Conservation (phyloP, 1,140 invertebrate species). For the Hyposmocoma kahamanoa region DNA sequence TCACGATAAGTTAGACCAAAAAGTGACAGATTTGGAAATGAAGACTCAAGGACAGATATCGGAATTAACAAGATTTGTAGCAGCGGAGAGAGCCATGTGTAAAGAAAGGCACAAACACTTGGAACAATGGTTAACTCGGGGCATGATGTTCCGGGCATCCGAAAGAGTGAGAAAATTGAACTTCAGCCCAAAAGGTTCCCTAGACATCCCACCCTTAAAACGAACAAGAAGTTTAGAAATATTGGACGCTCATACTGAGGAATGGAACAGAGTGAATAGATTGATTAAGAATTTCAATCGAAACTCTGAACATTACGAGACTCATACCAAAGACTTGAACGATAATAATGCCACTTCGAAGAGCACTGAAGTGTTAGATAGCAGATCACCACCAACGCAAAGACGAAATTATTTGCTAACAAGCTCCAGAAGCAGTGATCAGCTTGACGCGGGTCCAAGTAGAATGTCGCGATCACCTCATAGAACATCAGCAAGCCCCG, state of each 20-base stretch:
- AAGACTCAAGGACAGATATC: constrained; percentile 85
- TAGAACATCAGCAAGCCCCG: constrained; percentile 10
- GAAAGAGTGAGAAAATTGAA: constrained; percentile 73
- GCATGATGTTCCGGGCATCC: constrained; percentile 75
- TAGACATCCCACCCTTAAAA: constrained; percentile 76
- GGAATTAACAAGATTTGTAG: constrained; percentile 79
- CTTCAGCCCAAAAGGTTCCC: constrained; percentile 74
- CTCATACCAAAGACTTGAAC: constrained; percentile 53
- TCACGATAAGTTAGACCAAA: constrained; percentile 85
- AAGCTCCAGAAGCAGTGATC: constrained; percentile 61
- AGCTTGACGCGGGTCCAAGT: constrained; percentile 49
- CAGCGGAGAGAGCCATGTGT: constrained; percentile 77
- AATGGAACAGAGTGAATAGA: constrained; percentile 57
- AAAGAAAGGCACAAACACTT: constrained; percentile 79
- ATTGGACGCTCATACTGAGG: constrained; percentile 68
- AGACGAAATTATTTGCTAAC: constrained; percentile 46
- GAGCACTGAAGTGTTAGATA: constrained; percentile 60
- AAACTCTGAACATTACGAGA: constrained; percentile 50
- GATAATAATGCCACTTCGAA: constrained; percentile 58
- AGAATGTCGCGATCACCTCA: constrained; percentile 39
- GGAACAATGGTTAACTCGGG: constrained; percentile 79
- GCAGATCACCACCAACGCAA: constrained; percentile 36
- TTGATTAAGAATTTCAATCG: constrained; percentile 57
- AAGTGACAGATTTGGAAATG: constrained; percentile 87
- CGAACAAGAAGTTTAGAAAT: constrained; percentile 78